Evolutionary conservation across 2,888 invertebrate species (phyloP).

Genomic region (Apamea crenata): DNA sequence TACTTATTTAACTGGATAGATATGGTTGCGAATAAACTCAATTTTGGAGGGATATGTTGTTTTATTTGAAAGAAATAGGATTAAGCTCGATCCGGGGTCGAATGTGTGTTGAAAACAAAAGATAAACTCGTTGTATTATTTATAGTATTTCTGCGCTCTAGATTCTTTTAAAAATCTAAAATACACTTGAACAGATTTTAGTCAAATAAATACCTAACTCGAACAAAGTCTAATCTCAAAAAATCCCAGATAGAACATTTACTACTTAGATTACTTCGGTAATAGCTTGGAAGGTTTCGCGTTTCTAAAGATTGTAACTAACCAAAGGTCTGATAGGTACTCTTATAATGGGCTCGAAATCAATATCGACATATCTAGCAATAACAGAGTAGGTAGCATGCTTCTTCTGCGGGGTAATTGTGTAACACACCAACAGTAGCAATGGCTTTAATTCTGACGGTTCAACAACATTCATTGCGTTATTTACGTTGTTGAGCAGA

Average conservation of each 20-base stretch:
- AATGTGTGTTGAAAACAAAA: constrained; percentile 23
- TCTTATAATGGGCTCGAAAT: not conserved
- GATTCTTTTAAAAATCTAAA: not conserved
- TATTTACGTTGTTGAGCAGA: no score
- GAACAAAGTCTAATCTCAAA: not conserved
- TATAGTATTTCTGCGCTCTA: not conserved
- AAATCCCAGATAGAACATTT: not conserved
- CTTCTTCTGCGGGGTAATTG: not conserved
- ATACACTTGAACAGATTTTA: not conserved
- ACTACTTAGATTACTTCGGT: not conserved
- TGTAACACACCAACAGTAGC: no score
- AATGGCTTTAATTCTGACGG: no score
- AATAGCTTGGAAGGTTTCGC: not conserved
- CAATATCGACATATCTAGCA: not conserved
- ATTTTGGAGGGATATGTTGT: constrained; percentile 32
- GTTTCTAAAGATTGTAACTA: not conserved
- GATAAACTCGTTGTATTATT: constrained; percentile 25
- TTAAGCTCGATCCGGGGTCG: constrained; percentile 7
- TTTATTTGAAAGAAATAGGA: constrained; percentile 35
- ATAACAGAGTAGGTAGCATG: not conserved
- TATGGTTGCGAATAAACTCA: constrained; percentile 42
- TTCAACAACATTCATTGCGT: no score
- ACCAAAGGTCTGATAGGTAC: not conserved
- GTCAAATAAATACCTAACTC: no score
- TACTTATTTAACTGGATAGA: constrained; percentile 46